Evolutionary conservation across 1,140 invertebrate genomes (phyloP).

Genomic region (Cherax quadricarinatus): DNA sequence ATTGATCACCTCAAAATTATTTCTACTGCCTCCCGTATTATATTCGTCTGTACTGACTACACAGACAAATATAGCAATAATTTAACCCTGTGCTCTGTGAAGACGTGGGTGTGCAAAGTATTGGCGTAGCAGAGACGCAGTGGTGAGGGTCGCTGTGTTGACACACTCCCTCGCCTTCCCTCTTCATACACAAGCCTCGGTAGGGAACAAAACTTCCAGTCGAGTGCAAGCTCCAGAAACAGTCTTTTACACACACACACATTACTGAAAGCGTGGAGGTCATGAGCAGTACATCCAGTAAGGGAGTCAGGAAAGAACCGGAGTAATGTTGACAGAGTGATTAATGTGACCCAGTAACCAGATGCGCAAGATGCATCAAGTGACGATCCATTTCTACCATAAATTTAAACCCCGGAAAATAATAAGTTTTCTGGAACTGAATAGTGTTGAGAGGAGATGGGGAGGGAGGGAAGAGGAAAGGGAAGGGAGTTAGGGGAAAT

Average conservation of each 20-base stretch:
- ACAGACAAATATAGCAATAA: too few species aligned
- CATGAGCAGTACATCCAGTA: not conserved
- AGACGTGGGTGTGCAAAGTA: too few species aligned
- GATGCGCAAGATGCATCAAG: slow-evolving; percentile 9
- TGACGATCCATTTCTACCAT: slow-evolving; percentile 29
- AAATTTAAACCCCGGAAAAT: slow-evolving; percentile 1
- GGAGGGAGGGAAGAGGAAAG: not conserved
- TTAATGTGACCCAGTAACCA: slow-evolving; percentile 22
- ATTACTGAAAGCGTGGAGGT: not conserved
- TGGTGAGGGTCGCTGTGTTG: too few species aligned
- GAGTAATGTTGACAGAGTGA: not conserved
- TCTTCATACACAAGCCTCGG: too few species aligned
- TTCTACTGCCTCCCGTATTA: too few species aligned
- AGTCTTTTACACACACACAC: not conserved
- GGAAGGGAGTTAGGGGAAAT: not conserved
- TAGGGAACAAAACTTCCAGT: too few species aligned
- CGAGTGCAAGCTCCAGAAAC: not conserved
- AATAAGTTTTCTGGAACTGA: not conserved
- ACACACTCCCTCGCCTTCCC: too few species aligned
- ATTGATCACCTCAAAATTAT: too few species aligned
- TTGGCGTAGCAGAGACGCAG: too few species aligned
- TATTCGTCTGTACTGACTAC: too few species aligned
- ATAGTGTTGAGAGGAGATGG: not conserved
- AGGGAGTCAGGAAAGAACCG: not conserved
- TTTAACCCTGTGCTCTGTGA: too few species aligned